Base-by-base conservation (phyloP, 1,140 invertebrate genomes). In the Dreissena polymorpha region DNA sequence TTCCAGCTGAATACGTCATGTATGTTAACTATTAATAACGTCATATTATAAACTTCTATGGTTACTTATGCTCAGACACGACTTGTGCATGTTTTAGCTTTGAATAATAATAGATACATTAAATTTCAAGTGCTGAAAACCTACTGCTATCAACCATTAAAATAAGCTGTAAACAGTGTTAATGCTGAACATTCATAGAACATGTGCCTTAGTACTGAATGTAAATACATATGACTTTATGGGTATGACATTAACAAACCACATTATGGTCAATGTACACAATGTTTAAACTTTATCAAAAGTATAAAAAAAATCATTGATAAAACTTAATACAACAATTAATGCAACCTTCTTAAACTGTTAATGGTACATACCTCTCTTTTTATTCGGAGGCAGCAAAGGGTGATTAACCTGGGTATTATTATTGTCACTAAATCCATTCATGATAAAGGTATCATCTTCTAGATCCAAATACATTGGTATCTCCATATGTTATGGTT, bases 401-500 rank as follows among this genome's bases (percentile, higher is more conserved):
- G 76, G 76, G 60, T 78, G n/a, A 55, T 50, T 69, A 25, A 51
- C 65, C 49, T 39, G 39, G 2, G 57, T 53, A 51, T 78, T 78
- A 69, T 78, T 78, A 25, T 77, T 77, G 65, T 78, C 69, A 55
- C 69, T 78, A 69, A 65, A 21, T 29, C 64, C 25, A 14, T 64
- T 49, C 53, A 29, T 23, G 21, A 18, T 60, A 39, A 39, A 39
- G 57, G 27, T 51, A 57, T 69, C 50, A 27, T 78, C 39, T 13
- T 78, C 76, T 69, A 78, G 68, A 57, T 78, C 76, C 64, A 78
- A 39, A 53, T 78, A 78, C 0, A 78, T 51, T 5, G 76, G 76
- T n/a, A 78, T 78, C 57, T 78, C 65, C 76, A 78, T 78, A 50
- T 69, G 53, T 78, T 78, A 27, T 60, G 51, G n/a, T 69, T 64